These are phyloP conservation scores for Alca torda DNA, from an alignment of 2,797 vertebrate genomes.

Conservation along the genomic window DNA sequence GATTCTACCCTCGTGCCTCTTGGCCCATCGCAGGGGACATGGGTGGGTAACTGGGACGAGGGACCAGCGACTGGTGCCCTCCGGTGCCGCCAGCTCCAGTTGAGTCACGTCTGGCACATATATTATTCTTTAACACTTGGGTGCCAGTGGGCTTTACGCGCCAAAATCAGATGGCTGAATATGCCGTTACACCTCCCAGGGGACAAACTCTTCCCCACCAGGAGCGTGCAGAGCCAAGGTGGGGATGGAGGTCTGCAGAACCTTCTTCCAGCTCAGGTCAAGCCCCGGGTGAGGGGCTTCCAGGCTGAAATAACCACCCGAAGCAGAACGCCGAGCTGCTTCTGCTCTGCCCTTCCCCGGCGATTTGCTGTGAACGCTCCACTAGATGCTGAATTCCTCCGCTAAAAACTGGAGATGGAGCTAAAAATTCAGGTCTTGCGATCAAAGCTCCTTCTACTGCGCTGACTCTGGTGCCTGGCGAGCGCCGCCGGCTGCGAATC, in stretches of 20 bases:
- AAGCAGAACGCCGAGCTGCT: fast-evolving
- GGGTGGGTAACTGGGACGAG: neutral
- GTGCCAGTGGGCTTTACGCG: neutral
- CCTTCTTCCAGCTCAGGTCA: neutral
- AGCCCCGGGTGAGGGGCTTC: neutral
- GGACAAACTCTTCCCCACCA: neutral
- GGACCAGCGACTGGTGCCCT: neutral
- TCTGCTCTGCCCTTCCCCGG: neutral
- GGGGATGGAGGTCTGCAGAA: neutral
- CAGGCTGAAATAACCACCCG: neutral
- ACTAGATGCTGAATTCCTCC: neutral
- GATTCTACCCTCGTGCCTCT: neutral
- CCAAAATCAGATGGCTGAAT: fast-evolving
- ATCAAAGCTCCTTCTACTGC: neutral
- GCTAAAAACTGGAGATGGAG: neutral
- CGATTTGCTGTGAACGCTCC: neutral
- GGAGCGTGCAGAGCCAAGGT: neutral
- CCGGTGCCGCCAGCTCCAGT: neutral
- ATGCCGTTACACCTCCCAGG: neutral
- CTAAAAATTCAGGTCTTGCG: neutral
- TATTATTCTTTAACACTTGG: neutral
- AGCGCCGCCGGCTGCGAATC: fast-evolving
- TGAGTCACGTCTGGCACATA: fast-evolving
- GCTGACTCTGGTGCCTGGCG: neutral
- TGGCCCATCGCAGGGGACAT: fast-evolving